Base-by-base conservation (phyloP, 2,113 vertebrate species). In the Thymallus thymallus region DNA sequence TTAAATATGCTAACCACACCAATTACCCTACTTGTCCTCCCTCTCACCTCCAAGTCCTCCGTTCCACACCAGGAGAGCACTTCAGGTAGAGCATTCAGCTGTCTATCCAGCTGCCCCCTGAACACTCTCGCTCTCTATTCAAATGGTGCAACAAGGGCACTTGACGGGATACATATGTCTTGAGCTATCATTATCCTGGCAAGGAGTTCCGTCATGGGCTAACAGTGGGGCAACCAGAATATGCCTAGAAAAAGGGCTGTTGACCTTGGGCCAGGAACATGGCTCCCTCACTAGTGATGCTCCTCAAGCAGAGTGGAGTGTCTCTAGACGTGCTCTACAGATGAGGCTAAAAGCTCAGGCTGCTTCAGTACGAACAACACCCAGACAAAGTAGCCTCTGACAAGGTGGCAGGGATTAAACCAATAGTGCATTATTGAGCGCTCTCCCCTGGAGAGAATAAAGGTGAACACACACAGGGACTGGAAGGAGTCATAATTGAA, bases 331-430 rank as follows among this genome's bases (percentile, higher is more conserved):
- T 41, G 35, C 35, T 41, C 35, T 41, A 12, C 35, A 41, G 9
- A 12, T 10, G 35, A 41, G 35, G 35, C 35, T 41, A 41, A 41
- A 41, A 68, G 14, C 24, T 69, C 73, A 69, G 70, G 46, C 55
- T 71, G 55, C 62, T 46, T 63, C 69, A 72, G 70, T 29, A 41
- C 55, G 46, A 76, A 79, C 71, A 72, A 56, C 46, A 78, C 30
- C 70, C 32, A 20, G 24, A 77, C 80, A 85, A 84, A 88, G 89
- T 70, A 84, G 79, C 72, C 77, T 83, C 71, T 73, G 86, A 86
- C 84, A 88, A 80, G 55, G 75, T 78, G 82, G 82, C 74, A 71
- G 77, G 81, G 87, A 88, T 89, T 90, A 86, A 91, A 90, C 84
- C 45, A 87, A 85, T 78, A 86, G 74, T 73, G 72, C 78, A 84